Conservation (phyloP, 2,113 vertebrate genomes). For the Oncorhynchus tshawytscha region DNA sequence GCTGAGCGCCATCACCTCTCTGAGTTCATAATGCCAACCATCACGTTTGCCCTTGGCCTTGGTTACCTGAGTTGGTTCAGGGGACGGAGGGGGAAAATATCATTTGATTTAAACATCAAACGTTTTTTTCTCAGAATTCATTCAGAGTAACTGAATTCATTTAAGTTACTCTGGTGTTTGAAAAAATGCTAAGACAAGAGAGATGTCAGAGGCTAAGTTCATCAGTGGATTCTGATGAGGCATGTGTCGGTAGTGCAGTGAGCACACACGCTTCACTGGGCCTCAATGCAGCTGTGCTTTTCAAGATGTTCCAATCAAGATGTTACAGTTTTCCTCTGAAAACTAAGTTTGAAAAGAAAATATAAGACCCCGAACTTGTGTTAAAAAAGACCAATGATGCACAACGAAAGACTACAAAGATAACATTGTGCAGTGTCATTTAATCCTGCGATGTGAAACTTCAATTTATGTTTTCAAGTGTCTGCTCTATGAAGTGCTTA, state of each 20-base stretch:
- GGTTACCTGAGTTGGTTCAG: slow-evolving; percentile 8
- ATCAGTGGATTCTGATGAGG: slow-evolving; percentile 72
- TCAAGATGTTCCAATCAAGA: slow-evolving; percentile 73
- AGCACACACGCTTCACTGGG: slow-evolving; percentile 63
- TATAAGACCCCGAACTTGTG: slow-evolving; percentile 25
- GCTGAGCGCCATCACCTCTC: slow-evolving; percentile 58
- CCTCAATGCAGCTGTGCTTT: slow-evolving; percentile 64
- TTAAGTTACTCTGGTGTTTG: slow-evolving; percentile 1
- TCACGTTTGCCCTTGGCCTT: slow-evolving; percentile 22
- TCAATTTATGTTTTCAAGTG: slow-evolving; percentile 7
- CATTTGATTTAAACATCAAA: neutral
- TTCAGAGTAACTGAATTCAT: neutral
- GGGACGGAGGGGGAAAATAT: neutral
- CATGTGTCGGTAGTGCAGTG: slow-evolving; percentile 54
- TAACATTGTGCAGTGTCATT: neutral
- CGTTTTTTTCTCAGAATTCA: neutral
- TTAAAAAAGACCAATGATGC: slow-evolving; percentile 34
- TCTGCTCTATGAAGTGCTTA: neutral
- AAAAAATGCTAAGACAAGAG: slow-evolving; percentile 63
- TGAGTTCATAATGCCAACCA: slow-evolving; percentile 58
- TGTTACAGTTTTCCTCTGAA: slow-evolving; percentile 28
- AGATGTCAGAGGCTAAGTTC: slow-evolving; percentile 73
- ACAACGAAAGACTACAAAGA: slow-evolving; percentile 22
- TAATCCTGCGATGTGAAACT: neutral
- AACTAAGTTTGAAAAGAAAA: slow-evolving; percentile 37